Base-by-base conservation (phyloP, 2,797 vertebrate species). In the Melanotaenia pygmaea region DNA sequence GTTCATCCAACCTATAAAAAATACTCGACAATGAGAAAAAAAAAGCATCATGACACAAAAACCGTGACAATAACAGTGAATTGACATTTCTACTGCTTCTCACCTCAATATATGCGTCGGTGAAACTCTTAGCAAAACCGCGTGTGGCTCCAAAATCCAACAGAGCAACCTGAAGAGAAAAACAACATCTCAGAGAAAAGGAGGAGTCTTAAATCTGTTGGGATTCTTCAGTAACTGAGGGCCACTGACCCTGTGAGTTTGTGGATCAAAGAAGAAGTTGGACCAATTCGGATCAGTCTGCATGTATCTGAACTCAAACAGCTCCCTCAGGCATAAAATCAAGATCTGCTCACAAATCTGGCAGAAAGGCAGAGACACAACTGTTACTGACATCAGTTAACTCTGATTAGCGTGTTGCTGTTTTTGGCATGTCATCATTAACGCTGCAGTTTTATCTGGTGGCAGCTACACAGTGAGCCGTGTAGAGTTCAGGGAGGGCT, bases 211-310 rank as follows among this genome's bases (percentile, higher is more conserved):
- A 0, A 0, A 40, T 2, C 6, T 2, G 40, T 0, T 7, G 12
- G 12, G 14, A 12, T 0, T 0, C 2, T 43, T 5, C 2, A 43
- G 5, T 0, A 26, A 14, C 0, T 0, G 8, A 38, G n/a, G 26
- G 1, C 5, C n/a, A 67, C 92, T 82, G 80, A 98, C 98, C 96
- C 94, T 96, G 82, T 98, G 95, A 45, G 91, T 68, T 82, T 97
- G 93, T 0, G 97, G 97, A 73, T 98, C 96, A 0, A 97, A 99
- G 86, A 99, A 97, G 93, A 99, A 99, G 91, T 99, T 99, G 45
- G 97, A 98, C 98, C 98, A 99, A 94, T 99, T 99, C 12, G 98
- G 98, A 84, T 99, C 98, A 0, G 98, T 99, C 93, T 99, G 98
- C 98, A 99, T 99, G 92, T 95, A 97, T 12, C 95, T 94, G 89